These are phyloP conservation scores for Schmidtea mediterranea DNA, from an alignment of 1,140 invertebrate genomes.

Conservation along the genomic window DNA sequence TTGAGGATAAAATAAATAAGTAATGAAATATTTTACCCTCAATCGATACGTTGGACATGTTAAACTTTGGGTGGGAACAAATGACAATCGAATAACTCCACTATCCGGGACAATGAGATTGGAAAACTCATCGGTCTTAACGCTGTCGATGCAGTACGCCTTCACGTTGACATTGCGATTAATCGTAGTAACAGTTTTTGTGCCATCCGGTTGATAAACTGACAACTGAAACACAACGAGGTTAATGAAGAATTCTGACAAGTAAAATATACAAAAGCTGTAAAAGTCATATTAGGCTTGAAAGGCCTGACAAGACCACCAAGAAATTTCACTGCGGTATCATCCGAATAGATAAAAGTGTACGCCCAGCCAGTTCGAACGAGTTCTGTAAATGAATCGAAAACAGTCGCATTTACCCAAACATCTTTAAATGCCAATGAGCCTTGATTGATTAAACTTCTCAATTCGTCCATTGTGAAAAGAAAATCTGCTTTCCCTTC, in stretches of 20 bases:
- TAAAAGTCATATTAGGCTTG: conserved; percentile 60
- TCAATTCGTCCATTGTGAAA: conserved; percentile 50
- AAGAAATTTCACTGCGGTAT: conserved; percentile 48
- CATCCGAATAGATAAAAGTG: conserved; percentile 57
- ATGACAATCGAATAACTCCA: conserved; percentile 14
- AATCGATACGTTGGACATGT: too few relatives aligned
- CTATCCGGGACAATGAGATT: conserved; percentile 10
- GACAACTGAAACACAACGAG: conserved; percentile 5
- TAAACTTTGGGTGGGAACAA: conserved; percentile 5
- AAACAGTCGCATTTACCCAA: conserved; percentile 42
- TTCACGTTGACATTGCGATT: conserved; percentile 5
- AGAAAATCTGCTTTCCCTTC: conserved; percentile 54
- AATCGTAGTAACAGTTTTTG: not conserved
- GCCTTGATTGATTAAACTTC: conserved; percentile 30
- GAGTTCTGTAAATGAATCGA: conserved; percentile 60
- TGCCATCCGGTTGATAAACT: conserved; percentile 8
- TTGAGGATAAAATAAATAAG: too few relatives aligned
- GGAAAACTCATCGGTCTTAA: not conserved
- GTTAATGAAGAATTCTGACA: too few relatives aligned
- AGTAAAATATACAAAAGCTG: conserved; percentile 38
- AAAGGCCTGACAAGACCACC: conserved; percentile 68
- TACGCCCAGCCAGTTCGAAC: conserved; percentile 50
- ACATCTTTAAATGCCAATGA: conserved; percentile 48
- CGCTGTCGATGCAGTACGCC: conserved; percentile 1
- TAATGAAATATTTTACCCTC: too few relatives aligned